Evolutionary conservation across 2,113 vertebrate genomes (phyloP), one percentile per base, ranked within the genome.

Genomic region (Pantherophis guttatus): DNA sequence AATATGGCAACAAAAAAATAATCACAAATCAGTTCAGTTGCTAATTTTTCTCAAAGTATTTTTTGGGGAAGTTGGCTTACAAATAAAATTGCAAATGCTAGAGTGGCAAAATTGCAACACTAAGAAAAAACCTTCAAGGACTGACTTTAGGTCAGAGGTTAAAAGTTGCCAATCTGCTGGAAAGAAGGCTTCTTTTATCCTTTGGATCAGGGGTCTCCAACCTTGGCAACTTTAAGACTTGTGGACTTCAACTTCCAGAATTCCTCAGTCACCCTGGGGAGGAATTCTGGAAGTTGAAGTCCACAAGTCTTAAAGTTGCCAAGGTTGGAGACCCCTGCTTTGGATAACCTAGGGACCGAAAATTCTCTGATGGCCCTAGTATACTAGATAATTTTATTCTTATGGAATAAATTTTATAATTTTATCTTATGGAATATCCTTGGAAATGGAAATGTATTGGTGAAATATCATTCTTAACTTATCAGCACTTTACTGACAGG

Each of bases 401-500:
- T 44, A 44, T 44, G 39, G 39, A 44, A 44, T 44, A 44, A 44
- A 44, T 44, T 44, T 44, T 44, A 44, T 44, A 44, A 44, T 44
- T 44, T 44, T 44, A 1, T 50, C 23, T 65, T 50, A 33, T 81
- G 39, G 26, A 13, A 86, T 54, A 65, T 24, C 33, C 55, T 90
- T 86, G 17, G n/a, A 93, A 93, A 93, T 75, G 17, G 75, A 52
- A 19, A 48, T 59, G 8, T 90, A 59, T 59, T 85, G 88, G 92
- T 44, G 39, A 65, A 59, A 75, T 87, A 87, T n/a, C n/a, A 87
- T 26, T 48, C 26, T 59, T 39, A 81, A 93, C 48, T 86, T 88
- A 90, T 21, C 26, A 29, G 10, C 70, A 93, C 29, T 90, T 93
- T 93, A 93, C 59, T 90, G 70, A 90, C 70, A 62, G 58, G 52